Conservation (phyloP, 2,113 vertebrate species). For the Semnornis frantzii region DNA sequence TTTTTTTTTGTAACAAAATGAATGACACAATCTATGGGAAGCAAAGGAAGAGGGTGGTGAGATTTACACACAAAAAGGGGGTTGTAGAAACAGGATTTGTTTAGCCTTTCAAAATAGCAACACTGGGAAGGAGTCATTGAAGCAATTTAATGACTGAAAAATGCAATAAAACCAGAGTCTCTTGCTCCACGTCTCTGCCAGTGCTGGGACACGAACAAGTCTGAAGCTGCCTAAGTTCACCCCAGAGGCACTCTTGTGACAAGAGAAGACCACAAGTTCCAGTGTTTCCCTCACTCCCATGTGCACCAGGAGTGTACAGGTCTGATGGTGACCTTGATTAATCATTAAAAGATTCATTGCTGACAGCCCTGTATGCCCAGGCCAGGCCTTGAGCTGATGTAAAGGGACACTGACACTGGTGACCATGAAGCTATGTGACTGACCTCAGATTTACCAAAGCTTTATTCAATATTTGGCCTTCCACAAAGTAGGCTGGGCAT, state of each 20-base stretch:
- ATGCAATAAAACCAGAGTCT: neutral
- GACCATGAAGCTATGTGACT: neutral
- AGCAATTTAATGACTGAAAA: neutral
- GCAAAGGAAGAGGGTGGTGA: neutral
- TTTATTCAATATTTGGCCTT: neutral
- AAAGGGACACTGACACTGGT: neutral
- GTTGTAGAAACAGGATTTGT: constrained; percentile 3
- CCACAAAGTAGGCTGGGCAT: neutral
- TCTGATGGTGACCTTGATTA: constrained; percentile 6
- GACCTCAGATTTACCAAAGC: neutral
- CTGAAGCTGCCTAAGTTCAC: neutral
- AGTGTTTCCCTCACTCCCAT: neutral
- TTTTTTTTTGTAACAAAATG: neutral
- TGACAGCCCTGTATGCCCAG: neutral
- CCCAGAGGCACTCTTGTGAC: neutral
- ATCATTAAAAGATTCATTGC: constrained; percentile 5
- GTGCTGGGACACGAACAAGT: neutral
- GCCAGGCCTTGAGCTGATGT: neutral
- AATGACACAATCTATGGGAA: neutral
- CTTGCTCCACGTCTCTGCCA: neutral
- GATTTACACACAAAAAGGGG: neutral
- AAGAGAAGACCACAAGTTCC: neutral
- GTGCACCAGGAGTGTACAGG: neutral
- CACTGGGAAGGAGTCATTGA: neutral
- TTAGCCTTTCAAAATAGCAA: constrained; percentile 6